A percentile compares a stretch with the other conserved stretches of the same genome.
phyloP scores from a whole-genome alignment of 2,113 vertebrate species.

The Sakesphorus luctuosus region DNA sequence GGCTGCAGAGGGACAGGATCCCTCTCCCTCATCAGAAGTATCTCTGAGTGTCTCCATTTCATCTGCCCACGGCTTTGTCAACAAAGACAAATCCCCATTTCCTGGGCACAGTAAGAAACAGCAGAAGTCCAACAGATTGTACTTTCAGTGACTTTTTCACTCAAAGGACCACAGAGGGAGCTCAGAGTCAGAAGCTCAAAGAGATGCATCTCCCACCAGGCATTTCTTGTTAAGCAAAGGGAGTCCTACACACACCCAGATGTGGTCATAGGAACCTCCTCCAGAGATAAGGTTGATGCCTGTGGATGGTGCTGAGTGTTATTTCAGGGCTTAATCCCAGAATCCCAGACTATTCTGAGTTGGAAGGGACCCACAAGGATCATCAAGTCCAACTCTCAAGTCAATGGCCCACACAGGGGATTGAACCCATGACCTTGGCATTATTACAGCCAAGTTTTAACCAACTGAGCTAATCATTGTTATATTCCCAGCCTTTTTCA shows the following conservation, averaged over 20 bases:
- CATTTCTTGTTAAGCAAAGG: neutral
- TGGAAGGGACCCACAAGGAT: no score
- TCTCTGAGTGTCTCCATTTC: neutral
- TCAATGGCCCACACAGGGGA: no score
- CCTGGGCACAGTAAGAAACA: neutral
- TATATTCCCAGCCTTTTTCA: neutral
- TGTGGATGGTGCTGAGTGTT: no score
- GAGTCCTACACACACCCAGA: neutral
- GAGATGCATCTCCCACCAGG: neutral
- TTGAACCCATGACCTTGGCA: no score
- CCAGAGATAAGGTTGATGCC: neutral
- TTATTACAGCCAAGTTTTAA: no score
- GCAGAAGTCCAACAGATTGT: neutral
- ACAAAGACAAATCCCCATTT: neutral
- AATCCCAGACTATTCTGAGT: no score
- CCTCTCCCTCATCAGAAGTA: neutral
- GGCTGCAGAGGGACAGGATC: neutral
- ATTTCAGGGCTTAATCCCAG: neutral
- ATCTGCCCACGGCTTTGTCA: neutral
- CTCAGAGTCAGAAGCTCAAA: neutral
- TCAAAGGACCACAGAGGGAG: neutral
- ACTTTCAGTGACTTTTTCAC: neutral
- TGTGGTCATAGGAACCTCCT: fast-evolving
- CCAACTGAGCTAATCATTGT: neutral
- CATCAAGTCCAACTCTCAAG: no score